Base-by-base conservation (phyloP, 2,888 invertebrate species). In the Rhagophthalmus giganteus region DNA sequence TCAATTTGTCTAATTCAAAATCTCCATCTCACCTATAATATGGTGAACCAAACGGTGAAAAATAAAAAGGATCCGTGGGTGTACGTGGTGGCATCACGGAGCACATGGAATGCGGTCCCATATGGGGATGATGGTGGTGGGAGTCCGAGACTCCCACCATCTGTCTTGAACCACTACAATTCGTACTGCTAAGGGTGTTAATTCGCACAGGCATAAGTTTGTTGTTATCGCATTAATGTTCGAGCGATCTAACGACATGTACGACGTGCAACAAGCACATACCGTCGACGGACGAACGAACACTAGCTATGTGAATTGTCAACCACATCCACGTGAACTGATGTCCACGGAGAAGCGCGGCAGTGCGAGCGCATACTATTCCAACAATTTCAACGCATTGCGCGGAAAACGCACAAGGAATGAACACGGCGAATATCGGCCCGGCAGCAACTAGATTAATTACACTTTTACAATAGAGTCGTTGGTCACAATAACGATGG, bases 321-420 rank as follows among this genome's bases (percentile, higher is more conserved):
- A 80, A 79, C 80, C 79, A 79, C 78, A 78, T 80, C 81, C 79
- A 81, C 79, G 78, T 78, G 81, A 77, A 81, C 78, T 78, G 42
- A 78, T 78, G 48, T 49, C 54, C 44, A 54, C 25, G 39, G 79
- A 80, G 35, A 79, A 80, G 79, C 80, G 80, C 80, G 81, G 78
- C 77, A 78, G 81, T 76, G 81, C 81, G 68, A 73, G 81, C 81
- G 81, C 81, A 78, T 79, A 81, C 76, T 46, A 48, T 20, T n/a
- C n/a, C n/a, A n/a, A 27, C 40, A 41, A 41, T 41, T 41, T 48
- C 35, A 81, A 81, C 82, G 81, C 82, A 68, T 78, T 72, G 73
- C 71, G 71, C 52, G 81, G 81, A 80, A 81, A 81, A 81, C 80
- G 78, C 74, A 75, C 73, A 25, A 31, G 25, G 13, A 37, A 37